Percentiles rank a stretch among this genome's conserved stretches.
Evolutionary conservation across 2,797 vertebrate genomes (phyloP).

Genomic region (Urocyon cinereoargenteus): DNA sequence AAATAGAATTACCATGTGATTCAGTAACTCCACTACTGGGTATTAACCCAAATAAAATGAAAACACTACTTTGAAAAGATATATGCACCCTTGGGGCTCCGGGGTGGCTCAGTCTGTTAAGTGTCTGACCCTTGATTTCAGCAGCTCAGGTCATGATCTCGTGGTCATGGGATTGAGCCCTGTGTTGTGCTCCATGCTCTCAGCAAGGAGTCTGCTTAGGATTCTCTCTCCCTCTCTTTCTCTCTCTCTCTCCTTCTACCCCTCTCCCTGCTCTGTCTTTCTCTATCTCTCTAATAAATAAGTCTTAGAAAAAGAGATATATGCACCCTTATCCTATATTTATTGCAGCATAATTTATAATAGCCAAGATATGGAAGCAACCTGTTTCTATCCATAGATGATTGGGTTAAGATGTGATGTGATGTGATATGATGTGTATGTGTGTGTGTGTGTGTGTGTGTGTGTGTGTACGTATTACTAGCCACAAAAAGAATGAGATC

Average conservation of each 20-base stretch:
- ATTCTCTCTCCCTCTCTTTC: neutral
- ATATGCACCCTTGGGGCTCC: neutral
- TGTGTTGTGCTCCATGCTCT: neutral
- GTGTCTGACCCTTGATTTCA: neutral
- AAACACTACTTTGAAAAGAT: neutral
- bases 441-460: neutral
- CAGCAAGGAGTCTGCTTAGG: neutral
- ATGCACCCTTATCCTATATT: neutral
- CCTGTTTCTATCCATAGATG: neutral
- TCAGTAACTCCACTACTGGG: neutral
- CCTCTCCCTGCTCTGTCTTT: too few relatives aligned
- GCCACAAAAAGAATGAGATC: neutral
- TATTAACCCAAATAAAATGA: neutral
- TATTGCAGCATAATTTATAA: neutral
- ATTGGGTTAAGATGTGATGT: neutral
- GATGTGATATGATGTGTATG: neutral
- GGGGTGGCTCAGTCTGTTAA: neutral
- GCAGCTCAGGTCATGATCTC: neutral
- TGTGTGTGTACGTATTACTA: neutral
- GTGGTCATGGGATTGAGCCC: neutral
- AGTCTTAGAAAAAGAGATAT: neutral
- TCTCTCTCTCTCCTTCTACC: neutral
- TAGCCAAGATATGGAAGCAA: neutral
- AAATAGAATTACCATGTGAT: neutral
- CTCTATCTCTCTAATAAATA: neutral